Conservation (phyloP, 2,888 invertebrate species). For the Andrena flavipes region DNA sequence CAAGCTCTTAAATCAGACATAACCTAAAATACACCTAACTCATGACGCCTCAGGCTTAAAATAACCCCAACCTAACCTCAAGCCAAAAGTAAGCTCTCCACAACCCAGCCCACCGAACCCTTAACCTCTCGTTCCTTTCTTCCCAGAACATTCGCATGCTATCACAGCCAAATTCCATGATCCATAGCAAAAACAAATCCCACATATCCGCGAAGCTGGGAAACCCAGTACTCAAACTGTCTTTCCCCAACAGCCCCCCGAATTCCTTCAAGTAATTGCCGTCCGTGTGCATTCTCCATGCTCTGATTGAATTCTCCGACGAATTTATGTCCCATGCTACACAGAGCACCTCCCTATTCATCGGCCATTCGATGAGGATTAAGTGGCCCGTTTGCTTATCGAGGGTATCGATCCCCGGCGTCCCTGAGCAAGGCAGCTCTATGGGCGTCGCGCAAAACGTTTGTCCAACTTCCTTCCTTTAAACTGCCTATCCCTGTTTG, state of each 20-base stretch:
- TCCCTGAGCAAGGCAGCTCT: background rate
- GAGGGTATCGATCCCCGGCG: constrained; percentile 6
- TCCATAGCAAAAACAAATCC: too few species aligned
- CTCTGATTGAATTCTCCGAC: constrained; percentile 11
- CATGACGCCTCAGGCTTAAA: too few species aligned
- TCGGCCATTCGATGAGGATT: background rate
- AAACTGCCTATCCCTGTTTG: background rate
- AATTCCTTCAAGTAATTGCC: constrained; percentile 9
- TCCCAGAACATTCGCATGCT: too few species aligned
- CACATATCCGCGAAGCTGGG: too few species aligned
- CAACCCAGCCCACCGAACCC: too few species aligned
- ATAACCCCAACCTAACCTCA: too few species aligned
- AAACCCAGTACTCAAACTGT: too few species aligned
- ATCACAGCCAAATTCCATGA: too few species aligned
- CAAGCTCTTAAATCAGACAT: too few species aligned
- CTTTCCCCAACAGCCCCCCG: background rate
- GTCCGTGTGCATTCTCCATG: background rate
- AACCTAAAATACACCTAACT: too few species aligned
- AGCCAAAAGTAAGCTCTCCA: too few species aligned
- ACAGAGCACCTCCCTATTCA: constrained; percentile 4
- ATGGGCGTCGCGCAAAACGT: constrained; percentile 6
- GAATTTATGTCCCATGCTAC: background rate
- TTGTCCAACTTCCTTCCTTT: constrained; percentile 3
- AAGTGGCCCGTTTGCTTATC: constrained; percentile 13
- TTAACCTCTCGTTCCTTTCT: too few species aligned